Evolutionary conservation across 2,113 vertebrate species (phyloP).

Genomic region (Natator depressus): DNA sequence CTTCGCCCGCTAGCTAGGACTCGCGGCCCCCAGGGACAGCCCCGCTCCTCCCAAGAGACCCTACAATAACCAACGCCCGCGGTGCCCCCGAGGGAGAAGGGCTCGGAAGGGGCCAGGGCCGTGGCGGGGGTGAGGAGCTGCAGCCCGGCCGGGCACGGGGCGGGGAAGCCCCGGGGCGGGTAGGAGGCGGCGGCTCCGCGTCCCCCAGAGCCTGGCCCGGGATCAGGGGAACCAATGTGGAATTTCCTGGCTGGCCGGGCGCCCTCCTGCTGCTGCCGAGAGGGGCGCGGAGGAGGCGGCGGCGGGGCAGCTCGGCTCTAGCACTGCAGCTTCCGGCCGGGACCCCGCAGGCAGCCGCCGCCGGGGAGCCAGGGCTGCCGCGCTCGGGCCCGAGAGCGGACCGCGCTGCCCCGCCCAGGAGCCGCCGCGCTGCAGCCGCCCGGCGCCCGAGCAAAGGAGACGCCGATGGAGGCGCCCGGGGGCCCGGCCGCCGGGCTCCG

Average conservation of each 20-base stretch:
- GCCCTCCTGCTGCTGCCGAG: constrained; percentile 47
- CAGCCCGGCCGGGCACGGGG: neutral
- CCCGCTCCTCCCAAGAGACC: too few relatives aligned
- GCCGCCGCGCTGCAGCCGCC: neutral
- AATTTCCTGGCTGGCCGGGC: constrained; percentile 64
- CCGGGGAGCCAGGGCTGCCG: neutral
- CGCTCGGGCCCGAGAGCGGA: neutral
- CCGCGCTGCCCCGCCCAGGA: neutral
- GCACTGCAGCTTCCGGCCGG: constrained; percentile 42
- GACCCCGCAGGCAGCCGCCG: neutral
- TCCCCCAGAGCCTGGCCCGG: constrained; percentile 43
- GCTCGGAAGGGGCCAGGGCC: too few relatives aligned
- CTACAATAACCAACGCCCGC: too few relatives aligned
- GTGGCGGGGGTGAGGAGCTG: neutral
- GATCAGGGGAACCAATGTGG: constrained; percentile 69
- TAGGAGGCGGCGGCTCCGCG: neutral
- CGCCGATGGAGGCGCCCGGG: constrained; percentile 11
- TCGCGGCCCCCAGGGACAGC: too few relatives aligned
- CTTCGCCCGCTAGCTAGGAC: too few relatives aligned
- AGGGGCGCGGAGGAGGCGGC: constrained; percentile 44
- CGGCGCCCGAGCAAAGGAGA: neutral
- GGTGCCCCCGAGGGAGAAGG: too few relatives aligned
- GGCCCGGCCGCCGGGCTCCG: neutral
- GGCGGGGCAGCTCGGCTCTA: neutral
- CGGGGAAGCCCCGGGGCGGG: neutral